A percentile compares a stretch with the other conserved stretches of the same genome.
Conservation (phyloP, 2,888 invertebrate species). For the Augiades crinisus region DNA sequence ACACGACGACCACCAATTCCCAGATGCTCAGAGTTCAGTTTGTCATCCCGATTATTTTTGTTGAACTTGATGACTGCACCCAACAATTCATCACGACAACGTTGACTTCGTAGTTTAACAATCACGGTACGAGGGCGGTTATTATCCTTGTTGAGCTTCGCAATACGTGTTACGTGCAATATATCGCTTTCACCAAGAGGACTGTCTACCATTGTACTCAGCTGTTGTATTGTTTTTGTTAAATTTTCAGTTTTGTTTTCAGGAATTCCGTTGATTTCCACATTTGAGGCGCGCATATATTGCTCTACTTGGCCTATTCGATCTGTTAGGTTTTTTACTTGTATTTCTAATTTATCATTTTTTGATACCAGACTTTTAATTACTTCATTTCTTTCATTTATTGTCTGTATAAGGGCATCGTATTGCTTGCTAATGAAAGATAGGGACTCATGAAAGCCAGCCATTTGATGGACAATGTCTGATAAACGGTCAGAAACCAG, state of each 20-base stretch:
- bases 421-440: constrained; percentile 8
- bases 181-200: constrained; percentile 2
- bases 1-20: constrained; percentile 15
- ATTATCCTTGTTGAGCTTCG: constrained; percentile 18
- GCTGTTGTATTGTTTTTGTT: constrained; percentile 5
- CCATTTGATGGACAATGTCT: background rate
- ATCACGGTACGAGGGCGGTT: constrained; percentile 14
- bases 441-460: constrained; percentile 9
- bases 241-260: constrained; percentile 10
- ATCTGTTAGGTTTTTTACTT: background rate
- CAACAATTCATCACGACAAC: constrained; percentile 14
- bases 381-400: constrained; percentile 1
- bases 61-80: constrained; percentile 16
- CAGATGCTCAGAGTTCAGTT: constrained; percentile 27
- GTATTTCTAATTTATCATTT: background rate
- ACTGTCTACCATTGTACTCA: background rate
- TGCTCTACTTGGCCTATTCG: background rate
- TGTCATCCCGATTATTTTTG: background rate
- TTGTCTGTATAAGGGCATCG: background rate
- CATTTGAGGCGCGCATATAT: background rate
- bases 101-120: constrained; percentile 16
- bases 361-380: background rate
- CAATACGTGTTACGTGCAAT: constrained; percentile 13
- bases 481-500: background rate
- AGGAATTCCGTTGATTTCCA: constrained; percentile 8